These are phyloP conservation scores for Diplodus sargus DNA, from an alignment of 2,797 vertebrate species.

Conservation along the genomic window DNA sequence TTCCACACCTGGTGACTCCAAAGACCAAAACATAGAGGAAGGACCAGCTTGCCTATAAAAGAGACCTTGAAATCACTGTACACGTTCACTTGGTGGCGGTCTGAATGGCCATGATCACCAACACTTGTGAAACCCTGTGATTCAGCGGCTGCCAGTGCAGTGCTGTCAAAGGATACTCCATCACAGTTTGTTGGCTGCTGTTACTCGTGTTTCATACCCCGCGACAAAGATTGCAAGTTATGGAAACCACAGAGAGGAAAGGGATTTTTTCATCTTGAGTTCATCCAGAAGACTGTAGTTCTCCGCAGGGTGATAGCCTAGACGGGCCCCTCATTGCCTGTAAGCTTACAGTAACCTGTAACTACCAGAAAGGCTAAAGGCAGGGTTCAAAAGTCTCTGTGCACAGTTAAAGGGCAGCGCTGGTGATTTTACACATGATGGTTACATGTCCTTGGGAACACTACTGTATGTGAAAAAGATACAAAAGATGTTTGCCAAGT, in stretches of 20 bases:
- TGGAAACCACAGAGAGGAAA: neutral
- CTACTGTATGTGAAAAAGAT: too few species aligned
- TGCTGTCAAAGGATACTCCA: neutral
- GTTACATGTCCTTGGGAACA: neutral
- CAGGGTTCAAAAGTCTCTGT: neutral
- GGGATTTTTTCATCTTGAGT: neutral
- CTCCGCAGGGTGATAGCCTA: neutral
- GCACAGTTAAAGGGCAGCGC: too few species aligned
- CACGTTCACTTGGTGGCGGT: neutral
- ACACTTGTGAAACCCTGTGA: neutral
- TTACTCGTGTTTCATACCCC: neutral
- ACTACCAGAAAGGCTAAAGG: neutral
- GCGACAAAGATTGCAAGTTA: neutral
- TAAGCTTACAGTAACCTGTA: neutral
- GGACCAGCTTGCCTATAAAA: conserved; percentile 1
- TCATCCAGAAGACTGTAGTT: neutral
- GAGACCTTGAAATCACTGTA: neutral
- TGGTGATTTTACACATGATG: neutral
- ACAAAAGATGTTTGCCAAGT: too few species aligned
- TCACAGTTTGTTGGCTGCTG: neutral
- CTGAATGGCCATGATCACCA: neutral
- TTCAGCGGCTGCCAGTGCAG: neutral
- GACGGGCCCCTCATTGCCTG: too few species aligned
- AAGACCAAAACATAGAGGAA: neutral
- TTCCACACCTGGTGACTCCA: neutral